Evolutionary conservation across 2,113 vertebrate genomes (phyloP).

Genomic region (Tursiops truncatus): DNA sequence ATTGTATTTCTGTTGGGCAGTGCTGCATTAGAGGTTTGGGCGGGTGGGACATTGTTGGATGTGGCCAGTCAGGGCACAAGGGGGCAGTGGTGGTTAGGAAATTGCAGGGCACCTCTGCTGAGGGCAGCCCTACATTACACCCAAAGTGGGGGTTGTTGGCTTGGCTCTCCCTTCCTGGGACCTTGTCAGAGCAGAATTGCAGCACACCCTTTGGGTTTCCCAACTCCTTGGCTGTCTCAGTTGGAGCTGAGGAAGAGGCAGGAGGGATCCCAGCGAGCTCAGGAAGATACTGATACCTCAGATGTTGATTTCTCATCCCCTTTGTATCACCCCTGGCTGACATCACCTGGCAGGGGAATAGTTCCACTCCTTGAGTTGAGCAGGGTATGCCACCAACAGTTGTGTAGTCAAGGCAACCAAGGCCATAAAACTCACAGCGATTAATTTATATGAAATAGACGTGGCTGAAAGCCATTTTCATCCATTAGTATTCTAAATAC

Average conservation of each 20-base stretch:
- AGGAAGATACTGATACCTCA: not conserved
- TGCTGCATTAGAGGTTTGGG: not conserved
- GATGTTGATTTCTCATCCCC: not conserved
- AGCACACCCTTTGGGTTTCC: not conserved
- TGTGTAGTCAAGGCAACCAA: slow-evolving; percentile 53
- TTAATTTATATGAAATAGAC: slow-evolving; percentile 52
- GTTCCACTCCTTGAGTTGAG: slow-evolving; percentile 6
- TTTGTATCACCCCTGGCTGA: not conserved
- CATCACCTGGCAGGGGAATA: not conserved
- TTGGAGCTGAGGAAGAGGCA: not conserved
- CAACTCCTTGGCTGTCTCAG: not conserved
- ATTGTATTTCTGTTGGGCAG: not conserved
- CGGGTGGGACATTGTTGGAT: not conserved
- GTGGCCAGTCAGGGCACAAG: not conserved
- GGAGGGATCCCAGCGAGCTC: not conserved
- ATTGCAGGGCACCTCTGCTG: rapidly evolving
- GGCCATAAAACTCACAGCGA: slow-evolving; percentile 49
- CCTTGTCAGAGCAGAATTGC: not conserved
- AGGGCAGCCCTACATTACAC: not conserved
- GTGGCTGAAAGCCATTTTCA: slow-evolving; percentile 44
- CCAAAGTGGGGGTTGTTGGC: not conserved
- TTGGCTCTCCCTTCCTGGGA: not conserved
- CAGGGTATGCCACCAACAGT: slow-evolving; percentile 15
- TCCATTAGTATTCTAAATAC: slow-evolving; percentile 52
- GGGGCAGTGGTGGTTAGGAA: slow-evolving; percentile 34